These are phyloP conservation scores for Lasioglossum zephyrum DNA, from an alignment of 2,888 invertebrate genomes.

Conservation along the genomic window DNA sequence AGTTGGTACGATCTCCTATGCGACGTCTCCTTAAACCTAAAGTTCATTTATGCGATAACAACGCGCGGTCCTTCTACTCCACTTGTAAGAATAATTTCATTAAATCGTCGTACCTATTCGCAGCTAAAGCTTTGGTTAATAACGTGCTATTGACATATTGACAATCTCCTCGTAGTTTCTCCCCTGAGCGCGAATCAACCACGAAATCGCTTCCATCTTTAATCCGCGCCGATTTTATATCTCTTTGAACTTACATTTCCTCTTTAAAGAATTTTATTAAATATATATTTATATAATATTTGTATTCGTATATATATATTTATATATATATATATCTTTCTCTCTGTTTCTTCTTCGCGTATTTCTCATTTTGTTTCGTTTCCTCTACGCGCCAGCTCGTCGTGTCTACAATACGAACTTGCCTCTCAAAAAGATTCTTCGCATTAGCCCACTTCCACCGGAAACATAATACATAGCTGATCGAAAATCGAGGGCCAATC, in stretches of 20 bases:
- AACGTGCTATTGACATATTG: constrained; percentile 67
- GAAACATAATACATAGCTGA: constrained; percentile 54
- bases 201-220: constrained; percentile 42
- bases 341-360: constrained; percentile 43
- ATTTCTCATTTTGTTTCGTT: constrained; percentile 36
- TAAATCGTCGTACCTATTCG: constrained; percentile 51
- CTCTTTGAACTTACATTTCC: constrained; percentile 58
- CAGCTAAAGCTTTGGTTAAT: constrained; percentile 71
- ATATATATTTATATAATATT: constrained; percentile 60
- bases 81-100: constrained; percentile 71
- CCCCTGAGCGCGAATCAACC: constrained; percentile 41
- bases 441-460: constrained; percentile 26
- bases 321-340: constrained; percentile 47
- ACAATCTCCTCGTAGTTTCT: constrained; percentile 56
- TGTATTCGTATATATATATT: constrained; percentile 54
- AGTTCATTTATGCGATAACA: constrained; percentile 55
- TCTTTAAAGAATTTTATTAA: constrained; percentile 61
- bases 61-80: constrained; percentile 18
- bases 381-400: constrained; percentile 24
- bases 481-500: constrained; percentile 16
- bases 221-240: constrained; percentile 55
- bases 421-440: constrained; percentile 62
- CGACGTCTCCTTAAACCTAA: constrained; percentile 53
- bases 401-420: constrained; percentile 53
- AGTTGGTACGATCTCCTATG: constrained; percentile 32